phyloP scores from a whole-genome alignment of 2,797 vertebrate species.

The Danio tinwini region DNA sequence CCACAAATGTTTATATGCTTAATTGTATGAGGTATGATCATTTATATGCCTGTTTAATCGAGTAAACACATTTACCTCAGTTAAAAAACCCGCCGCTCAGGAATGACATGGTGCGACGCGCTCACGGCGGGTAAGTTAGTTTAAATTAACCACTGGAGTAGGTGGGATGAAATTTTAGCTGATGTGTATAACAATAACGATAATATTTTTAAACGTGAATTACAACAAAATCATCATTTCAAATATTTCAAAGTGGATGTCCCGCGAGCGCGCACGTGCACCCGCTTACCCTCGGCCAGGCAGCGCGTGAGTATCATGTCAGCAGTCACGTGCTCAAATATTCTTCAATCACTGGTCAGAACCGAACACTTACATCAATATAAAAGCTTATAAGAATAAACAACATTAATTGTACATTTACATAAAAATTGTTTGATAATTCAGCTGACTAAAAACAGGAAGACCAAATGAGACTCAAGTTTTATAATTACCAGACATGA shows the following conservation, averaged over 20 bases:
- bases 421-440: not conserved
- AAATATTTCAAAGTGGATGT: conserved; percentile 11
- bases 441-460: not conserved
- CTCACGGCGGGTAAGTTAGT: not conserved
- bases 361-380: not conserved
- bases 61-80: conserved; percentile 37
- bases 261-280: conserved; percentile 6
- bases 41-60: not conserved
- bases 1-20: not conserved
- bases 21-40: not conserved
- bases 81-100: conserved; percentile 17
- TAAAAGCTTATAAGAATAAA: not conserved
- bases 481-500: not conserved
- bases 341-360: not conserved
- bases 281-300: not conserved
- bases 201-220: not conserved
- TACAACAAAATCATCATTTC: not conserved
- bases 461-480: no score
- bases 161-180: not conserved
- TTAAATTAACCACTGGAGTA: not conserved
- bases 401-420: not conserved
- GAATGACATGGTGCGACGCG: conserved; percentile 18
- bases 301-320: conserved; percentile 3
- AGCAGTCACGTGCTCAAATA: conserved; percentile 26
- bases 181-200: not conserved